Evolutionary conservation across 2,888 invertebrate genomes (phyloP).

Genomic region (Brenthis ino): DNA sequence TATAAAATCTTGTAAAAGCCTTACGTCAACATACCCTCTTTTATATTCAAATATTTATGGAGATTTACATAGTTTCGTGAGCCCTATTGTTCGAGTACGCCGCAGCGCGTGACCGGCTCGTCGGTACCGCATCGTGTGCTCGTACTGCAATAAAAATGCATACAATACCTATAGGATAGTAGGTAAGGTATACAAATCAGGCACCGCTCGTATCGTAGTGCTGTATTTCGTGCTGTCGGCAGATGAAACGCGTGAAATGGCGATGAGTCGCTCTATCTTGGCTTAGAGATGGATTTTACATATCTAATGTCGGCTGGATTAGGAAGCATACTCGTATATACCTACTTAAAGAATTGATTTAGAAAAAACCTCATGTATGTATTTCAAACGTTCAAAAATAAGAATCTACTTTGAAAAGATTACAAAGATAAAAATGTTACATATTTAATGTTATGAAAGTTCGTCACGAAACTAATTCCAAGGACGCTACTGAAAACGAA

Average conservation of each 20-base stretch:
- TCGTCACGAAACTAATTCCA: not conserved
- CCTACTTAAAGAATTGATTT: not conserved
- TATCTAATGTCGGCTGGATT: not conserved
- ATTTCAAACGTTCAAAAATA: too few relatives aligned
- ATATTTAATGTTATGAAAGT: not conserved
- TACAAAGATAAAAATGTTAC: not conserved
- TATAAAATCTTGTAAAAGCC: not conserved
- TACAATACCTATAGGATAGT: not conserved
- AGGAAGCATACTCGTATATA: not conserved
- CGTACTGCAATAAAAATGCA: slow-evolving; percentile 28
- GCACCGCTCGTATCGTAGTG: too few relatives aligned
- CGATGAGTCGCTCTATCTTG: not conserved
- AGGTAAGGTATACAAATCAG: not conserved
- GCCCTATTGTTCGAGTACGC: slow-evolving; percentile 19
- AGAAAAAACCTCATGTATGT: too few relatives aligned
- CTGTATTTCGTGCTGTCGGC: not conserved
- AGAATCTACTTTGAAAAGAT: too few relatives aligned
- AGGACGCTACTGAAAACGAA: not conserved
- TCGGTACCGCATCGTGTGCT: slow-evolving; percentile 17
- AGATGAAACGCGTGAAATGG: not conserved
- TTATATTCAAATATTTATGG: slow-evolving; percentile 25
- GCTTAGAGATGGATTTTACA: not conserved
- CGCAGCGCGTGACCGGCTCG: slow-evolving; percentile 21
- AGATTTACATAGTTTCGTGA: slow-evolving; percentile 24
- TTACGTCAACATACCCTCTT: not conserved